phyloP scores from a whole-genome alignment of 2,113 vertebrate genomes.

The Arenaria interpres region DNA sequence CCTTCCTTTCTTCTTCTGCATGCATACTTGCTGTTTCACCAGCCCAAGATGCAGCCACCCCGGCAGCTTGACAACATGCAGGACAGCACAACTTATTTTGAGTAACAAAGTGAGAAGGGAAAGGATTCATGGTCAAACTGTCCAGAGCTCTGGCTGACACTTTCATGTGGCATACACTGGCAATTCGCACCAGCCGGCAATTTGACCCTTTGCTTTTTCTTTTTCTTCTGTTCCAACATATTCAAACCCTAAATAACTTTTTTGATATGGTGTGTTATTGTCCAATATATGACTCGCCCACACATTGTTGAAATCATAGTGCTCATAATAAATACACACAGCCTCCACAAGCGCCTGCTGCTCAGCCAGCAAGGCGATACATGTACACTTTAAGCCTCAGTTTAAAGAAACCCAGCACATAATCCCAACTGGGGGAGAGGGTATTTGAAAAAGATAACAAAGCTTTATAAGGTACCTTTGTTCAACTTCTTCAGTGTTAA shows the following conservation, averaged over 20 bases:
- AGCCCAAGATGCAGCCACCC: not conserved
- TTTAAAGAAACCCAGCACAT: not conserved
- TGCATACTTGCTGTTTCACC: not conserved
- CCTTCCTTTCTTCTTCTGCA: not conserved
- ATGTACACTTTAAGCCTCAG: not conserved
- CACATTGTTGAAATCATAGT: not conserved
- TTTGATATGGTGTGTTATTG: not conserved
- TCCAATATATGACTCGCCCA: not conserved
- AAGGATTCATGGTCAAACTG: not conserved
- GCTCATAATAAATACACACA: not conserved
- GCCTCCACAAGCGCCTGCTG: not conserved
- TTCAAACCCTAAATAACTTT: not conserved
- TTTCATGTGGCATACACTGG: not conserved
- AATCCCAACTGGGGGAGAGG: not conserved
- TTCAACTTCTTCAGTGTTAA: not conserved
- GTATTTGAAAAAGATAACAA: not conserved
- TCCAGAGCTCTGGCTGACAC: not conserved
- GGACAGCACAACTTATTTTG: not conserved
- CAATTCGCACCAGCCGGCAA: not conserved
- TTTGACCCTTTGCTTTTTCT: not conserved
- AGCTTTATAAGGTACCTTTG: not conserved
- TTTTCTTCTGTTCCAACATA: not conserved
- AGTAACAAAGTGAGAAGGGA: not conserved
- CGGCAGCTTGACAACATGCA: not conserved
- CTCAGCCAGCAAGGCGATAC: not conserved